Evolutionary conservation across 2,113 vertebrate genomes (phyloP).

Genomic region (Diphyllodes magnificus): DNA sequence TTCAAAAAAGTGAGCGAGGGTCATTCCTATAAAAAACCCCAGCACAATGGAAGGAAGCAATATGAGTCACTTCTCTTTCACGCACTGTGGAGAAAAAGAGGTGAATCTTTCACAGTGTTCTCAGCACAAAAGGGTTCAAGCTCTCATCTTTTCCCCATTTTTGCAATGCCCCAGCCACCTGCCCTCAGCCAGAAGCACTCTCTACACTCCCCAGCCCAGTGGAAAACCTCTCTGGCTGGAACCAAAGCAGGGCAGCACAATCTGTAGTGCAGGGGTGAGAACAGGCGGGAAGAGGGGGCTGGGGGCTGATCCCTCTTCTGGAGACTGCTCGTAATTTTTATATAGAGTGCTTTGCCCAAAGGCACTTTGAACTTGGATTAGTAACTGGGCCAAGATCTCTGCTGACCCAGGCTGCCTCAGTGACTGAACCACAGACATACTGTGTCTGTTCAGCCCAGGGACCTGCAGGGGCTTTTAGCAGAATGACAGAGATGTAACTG

Average conservation of each 20-base stretch:
- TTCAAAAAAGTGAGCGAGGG: neutral
- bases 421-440: neutral
- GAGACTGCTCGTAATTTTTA: neutral
- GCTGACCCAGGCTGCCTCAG: neutral
- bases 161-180: neutral
- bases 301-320: neutral
- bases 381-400: neutral
- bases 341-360: neutral
- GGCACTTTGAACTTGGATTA: neutral
- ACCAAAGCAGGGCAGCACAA: neutral
- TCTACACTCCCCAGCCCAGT: neutral
- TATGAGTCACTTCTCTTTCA: neutral
- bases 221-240: neutral
- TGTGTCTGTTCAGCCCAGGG: neutral
- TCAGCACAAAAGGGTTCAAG: neutral
- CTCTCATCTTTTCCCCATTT: neutral
- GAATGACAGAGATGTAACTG: neutral
- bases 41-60: neutral
- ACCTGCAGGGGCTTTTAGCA: neutral
- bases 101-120: neutral
- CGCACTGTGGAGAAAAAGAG: neutral
- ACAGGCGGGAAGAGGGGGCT: neutral
- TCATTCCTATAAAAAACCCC: neutral
- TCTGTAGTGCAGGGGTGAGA: neutral
- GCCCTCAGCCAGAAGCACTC: neutral